Evolutionary conservation across 2,113 vertebrate species (phyloP), one percentile per base, ranked within the genome.

Genomic region (Eclectus roratus): DNA sequence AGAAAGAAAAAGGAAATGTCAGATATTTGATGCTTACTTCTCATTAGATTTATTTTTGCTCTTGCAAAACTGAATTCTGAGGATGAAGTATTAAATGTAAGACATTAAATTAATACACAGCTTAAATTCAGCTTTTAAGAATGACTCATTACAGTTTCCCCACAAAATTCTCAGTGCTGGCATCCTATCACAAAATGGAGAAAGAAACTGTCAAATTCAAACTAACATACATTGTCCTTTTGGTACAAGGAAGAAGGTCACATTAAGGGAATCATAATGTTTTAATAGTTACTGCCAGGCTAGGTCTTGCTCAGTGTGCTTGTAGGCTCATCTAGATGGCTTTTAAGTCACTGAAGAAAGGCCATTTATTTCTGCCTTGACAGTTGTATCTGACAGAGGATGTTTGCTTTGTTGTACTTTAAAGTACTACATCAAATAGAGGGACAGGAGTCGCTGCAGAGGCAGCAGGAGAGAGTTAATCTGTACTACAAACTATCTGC

Each of bases 1-100:
- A 47, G 58, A 85, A 85, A 90, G 35, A 69, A 94, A 89, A 94
- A 85, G 46, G 21, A 87, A 94, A 82, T 65, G 17, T 4, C 73
- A 82, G 50, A 69, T 80, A 96, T 93, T 93, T 94, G 33, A 94
- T 91, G 16, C 44, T 49, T 91, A 47, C 1, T 85, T 93, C 52
- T 89, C 56, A 84, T 84, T 95, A 83, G 18, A 25, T 72, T 78
- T 65, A 49, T 56, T 93, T 95, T 91, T 78, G 28, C 20, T 72
- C 60, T 85, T 86, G 15, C 10, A 91, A 80, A 93, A 71, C 5
- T 10, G 4, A 87, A 85, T 87, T 93, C 64, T 61, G 43, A 65
- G 9, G 16, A 69, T 76, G 33, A 65, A 82, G 4, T 71, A 47
- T 56, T 85, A 68, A 49, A 49, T 37, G 16, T 33, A 88, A 87